These are phyloP conservation scores for Chanos chanos DNA, from an alignment of 2,797 vertebrate genomes.

Conservation along the genomic window DNA sequence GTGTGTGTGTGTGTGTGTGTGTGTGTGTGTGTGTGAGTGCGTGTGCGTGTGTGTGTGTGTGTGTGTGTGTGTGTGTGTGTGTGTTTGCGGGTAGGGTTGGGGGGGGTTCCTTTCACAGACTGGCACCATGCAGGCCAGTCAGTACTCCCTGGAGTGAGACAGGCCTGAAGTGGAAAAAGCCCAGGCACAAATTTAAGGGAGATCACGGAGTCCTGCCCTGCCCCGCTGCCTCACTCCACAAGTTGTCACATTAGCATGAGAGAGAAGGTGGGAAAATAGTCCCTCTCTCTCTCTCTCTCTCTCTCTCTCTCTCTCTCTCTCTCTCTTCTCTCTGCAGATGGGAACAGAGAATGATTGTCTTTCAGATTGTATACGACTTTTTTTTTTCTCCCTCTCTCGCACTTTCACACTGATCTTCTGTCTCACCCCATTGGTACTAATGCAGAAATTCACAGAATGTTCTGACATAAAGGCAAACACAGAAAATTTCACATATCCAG, in stretches of 20 bases:
- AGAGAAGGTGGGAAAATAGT: background rate
- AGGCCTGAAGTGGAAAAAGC: constrained; percentile 37
- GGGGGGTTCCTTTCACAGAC: constrained; percentile 26
- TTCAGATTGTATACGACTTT: too few species aligned
- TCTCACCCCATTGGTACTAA: too few species aligned
- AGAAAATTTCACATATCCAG: too few species aligned
- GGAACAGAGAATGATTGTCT: too few species aligned
- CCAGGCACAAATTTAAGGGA: background rate
- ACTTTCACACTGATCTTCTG: too few species aligned
- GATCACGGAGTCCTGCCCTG: background rate
- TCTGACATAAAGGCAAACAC: too few species aligned
- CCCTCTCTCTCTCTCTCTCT: background rate
- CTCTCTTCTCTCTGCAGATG: too few species aligned
- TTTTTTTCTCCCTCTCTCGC: too few species aligned
- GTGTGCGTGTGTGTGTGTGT: too few species aligned
- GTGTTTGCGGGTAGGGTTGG: constrained; percentile 11
- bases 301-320: background rate
- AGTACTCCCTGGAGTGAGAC: constrained; percentile 20
- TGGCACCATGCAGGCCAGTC: constrained; percentile 24
- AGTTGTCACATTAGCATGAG: constrained; percentile 31
- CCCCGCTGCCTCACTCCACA: background rate
- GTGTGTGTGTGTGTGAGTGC: background rate
- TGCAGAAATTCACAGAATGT: too few species aligned
- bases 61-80: too few species aligned
- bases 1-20: background rate